Base-by-base conservation (phyloP, 2,888 invertebrate species). In the Pterostichus niger region DNA sequence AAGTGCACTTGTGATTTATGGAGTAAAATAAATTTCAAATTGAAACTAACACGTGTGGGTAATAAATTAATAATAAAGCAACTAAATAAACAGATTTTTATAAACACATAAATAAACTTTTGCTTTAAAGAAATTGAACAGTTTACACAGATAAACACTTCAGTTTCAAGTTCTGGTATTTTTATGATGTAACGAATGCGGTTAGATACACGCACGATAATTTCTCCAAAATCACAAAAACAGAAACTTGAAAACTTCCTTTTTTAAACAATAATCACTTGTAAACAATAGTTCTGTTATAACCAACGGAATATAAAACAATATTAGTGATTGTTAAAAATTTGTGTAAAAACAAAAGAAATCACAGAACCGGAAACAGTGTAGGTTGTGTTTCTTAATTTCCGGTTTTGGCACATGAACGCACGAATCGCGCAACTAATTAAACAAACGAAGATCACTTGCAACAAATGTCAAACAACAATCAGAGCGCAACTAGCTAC, bases 391-490 rank as follows among this genome's bases (percentile, higher is more conserved):
- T 56, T 56, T 56, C 56, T 56, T 56, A 56, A 56, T 17, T 56
- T 56, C 56, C 56, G 15, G 56, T 56, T 56, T 56, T 17, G 7
- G 15, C 56, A 56, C 56, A 56, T 56, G 56, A 56, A 71, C 44
- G 15, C 40, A 56, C 17, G 44, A 44, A 40, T 71, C 44, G 40
- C 44, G 40, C 40, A 71, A 44, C 44, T 17, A 56, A 56, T 56
- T 56, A 44, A 31, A 71, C 68, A 44, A 44, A 71, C 24, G 56
- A 56, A 56, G 56, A 56, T 56, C 56, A 56, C 56, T 56, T 56
- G 56, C 56, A 56, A 56, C 56, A 56, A 56, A 56, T 56, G 56
- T 56, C 56, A 56, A 56, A 56, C 56, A 17, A 17, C 56, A 56
- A 56, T 56, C 24, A 56, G 56, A 56, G 56, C 56, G 56, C 13